phyloP scores from a whole-genome alignment of 2,113 vertebrate species.

The Drymodes brunneopygia region DNA sequence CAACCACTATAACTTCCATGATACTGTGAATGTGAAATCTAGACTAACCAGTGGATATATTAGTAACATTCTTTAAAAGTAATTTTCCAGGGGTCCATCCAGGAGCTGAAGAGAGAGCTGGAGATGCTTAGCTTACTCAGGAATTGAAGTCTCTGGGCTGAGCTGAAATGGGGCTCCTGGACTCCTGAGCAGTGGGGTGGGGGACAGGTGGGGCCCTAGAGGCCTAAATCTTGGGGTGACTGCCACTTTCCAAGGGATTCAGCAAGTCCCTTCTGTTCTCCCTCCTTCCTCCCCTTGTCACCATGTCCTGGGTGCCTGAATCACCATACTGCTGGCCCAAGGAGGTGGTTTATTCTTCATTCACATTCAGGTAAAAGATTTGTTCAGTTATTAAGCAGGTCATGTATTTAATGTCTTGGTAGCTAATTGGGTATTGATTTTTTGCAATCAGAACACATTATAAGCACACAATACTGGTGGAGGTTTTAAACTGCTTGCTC shows the following conservation, averaged over 20 bases:
- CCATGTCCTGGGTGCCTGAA: rapidly evolving
- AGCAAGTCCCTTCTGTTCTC: neutral
- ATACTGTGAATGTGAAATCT: neutral
- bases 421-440: neutral
- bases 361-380: neutral
- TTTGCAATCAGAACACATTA: neutral
- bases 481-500: neutral
- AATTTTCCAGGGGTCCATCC: neutral
- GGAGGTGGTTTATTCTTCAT: neutral
- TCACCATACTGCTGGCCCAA: neutral
- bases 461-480: neutral
- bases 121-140: neutral
- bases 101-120: neutral
- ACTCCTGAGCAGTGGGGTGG: neutral
- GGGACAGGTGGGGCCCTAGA: too few species aligned
- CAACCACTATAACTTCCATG: neutral
- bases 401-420: neutral
- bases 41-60: neutral
- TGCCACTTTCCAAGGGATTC: neutral
- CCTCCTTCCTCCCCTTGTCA: neutral
- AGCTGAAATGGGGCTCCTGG: neutral
- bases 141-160: neutral
- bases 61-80: neutral
- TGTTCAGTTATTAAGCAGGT: neutral
- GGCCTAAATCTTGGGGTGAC: neutral